phyloP scores from a whole-genome alignment of 2,888 invertebrate genomes.

The Lochmaea capreae region DNA sequence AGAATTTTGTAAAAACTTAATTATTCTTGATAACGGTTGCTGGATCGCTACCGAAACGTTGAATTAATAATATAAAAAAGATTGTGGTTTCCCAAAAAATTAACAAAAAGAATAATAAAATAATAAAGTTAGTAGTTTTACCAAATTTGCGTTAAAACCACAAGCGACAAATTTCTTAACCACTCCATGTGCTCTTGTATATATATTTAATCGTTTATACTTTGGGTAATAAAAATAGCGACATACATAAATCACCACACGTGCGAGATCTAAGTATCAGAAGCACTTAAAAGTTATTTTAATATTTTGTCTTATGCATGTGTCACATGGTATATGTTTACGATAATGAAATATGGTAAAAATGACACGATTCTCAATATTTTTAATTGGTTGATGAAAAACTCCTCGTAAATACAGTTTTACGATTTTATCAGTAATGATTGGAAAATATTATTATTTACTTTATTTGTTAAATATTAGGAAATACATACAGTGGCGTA shows the following conservation, averaged over 20 bases:
- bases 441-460: not conserved
- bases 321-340: constrained; percentile 53
- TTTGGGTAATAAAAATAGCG: constrained; percentile 34
- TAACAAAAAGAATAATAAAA: too few species aligned
- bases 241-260: constrained; percentile 35
- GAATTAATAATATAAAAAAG: too few species aligned
- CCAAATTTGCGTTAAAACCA: not conserved
- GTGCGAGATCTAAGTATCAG: constrained; percentile 41
- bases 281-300: constrained; percentile 43
- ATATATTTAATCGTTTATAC: constrained; percentile 13
- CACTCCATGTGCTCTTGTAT: constrained; percentile 12
- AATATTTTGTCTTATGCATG: constrained; percentile 46
- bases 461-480: too few species aligned
- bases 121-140: too few species aligned
- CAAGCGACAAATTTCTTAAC: constrained; percentile 6
- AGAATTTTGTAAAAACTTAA: too few species aligned
- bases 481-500: too few species aligned
- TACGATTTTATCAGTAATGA: not conserved
- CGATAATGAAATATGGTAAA: constrained; percentile 21
- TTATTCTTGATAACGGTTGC: too few species aligned
- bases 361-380: constrained; percentile 54
- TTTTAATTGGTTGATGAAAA: constrained; percentile 26
- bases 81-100: too few species aligned
- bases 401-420: constrained; percentile 14
- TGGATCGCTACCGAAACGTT: too few species aligned